Base-by-base conservation (phyloP, 2,113 vertebrate genomes). In the Saccopteryx leptura region DNA sequence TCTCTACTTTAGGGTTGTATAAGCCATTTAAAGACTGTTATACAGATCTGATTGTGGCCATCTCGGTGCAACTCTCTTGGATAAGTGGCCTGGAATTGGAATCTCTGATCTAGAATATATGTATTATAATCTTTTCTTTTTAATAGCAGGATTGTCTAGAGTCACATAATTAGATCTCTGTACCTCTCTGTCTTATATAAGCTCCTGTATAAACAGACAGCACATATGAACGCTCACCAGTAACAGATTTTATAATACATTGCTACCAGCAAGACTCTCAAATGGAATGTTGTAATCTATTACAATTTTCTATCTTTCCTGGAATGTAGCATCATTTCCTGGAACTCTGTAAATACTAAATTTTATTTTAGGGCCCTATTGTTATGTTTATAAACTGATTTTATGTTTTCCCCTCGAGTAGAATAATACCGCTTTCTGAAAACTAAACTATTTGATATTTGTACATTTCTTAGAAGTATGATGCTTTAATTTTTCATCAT, bases 371-470 rank as follows among this genome's bases (percentile, higher is more conserved):
- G 61, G 21, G 24, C 10, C 4, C 24, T 69, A 81, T 74, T 83
- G 68, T 56, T 52, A 75, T 52, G 23, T 68, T 85, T 79, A 85
- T 83, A 88, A 5, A 15, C 12, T 50, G 4, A 81, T 91, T 17
- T 23, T 9, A 56, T 90, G 78, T 92, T 87, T 93, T 56, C 1
- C 17, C 19, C n/a, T 28, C 65, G 60, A 79, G 14, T 61, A 93
- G 17, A 79, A 85, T 78, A 94, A 79, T 54, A 11, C 10, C 81
- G 31, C 56, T 61, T 96, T 96, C 71, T 95, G 83, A 93, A 97
- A 83, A 80, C n/a, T 19, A 87, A 94, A 96, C n/a, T 66, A 63
- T 63, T 96, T 94, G 80, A 95, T 97, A 96, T 95, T 83, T 91
- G n/a, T 91, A 48, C 52, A 93, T 79, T 93, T 94, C 66, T 87